Conservation (phyloP, 2,113 vertebrate genomes). For the Circaetus cinerascens region DNA sequence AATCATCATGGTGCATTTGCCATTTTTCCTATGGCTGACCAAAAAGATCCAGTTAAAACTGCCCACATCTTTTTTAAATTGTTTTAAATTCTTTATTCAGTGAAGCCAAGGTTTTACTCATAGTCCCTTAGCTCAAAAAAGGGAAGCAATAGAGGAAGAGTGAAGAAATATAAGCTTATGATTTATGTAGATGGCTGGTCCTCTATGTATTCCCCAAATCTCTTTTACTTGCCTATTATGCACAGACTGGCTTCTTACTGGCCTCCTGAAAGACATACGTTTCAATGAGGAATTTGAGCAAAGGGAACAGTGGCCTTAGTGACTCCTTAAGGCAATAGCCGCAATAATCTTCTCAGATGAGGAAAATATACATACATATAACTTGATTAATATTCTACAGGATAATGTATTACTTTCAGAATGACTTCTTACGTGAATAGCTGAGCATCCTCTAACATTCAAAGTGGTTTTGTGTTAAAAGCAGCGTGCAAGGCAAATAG, state of each 20-base stretch:
- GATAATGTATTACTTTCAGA: neutral
- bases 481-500: neutral
- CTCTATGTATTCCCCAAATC: neutral
- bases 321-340: constrained; percentile 5
- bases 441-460: neutral
- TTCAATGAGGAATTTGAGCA: constrained; percentile 5
- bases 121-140: neutral
- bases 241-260: neutral
- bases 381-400: neutral
- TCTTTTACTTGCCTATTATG: neutral
- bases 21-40: neutral
- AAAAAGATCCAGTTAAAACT: neutral
- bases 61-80: neutral
- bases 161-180: neutral
- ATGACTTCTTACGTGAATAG: neutral
- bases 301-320: neutral
- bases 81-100: neutral
- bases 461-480: neutral
- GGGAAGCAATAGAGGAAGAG: neutral
- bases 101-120: neutral
- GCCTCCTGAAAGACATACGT: neutral
- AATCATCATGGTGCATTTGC: neutral
- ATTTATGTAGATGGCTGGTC: neutral
- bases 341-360: neutral
- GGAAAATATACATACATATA: neutral